Evolutionary conservation across 2,113 vertebrate species (phyloP).

Genomic region (Anseranas semipalmata): DNA sequence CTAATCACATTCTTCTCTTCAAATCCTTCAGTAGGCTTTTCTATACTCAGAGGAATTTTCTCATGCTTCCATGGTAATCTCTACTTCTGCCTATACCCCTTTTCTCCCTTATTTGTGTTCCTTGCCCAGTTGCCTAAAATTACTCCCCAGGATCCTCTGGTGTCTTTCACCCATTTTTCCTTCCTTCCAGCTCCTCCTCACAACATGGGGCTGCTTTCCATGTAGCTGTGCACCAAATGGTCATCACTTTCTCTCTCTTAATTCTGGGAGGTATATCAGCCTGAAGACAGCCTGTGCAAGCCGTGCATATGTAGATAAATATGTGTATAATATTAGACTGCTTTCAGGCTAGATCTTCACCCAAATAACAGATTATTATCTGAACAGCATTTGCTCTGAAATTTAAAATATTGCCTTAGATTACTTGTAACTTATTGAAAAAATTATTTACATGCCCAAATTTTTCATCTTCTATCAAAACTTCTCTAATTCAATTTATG

Average conservation of each 20-base stretch:
- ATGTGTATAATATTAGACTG: background rate
- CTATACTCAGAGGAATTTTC: conserved; percentile 9
- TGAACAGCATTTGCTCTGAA: background rate
- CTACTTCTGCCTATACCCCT: conserved; percentile 6
- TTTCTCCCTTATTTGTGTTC: background rate
- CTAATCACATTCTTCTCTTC: conserved; percentile 31
- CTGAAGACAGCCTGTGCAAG: background rate
- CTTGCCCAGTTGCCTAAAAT: background rate
- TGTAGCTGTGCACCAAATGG: background rate
- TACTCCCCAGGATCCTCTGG: background rate
- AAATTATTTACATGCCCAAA: accelerated
- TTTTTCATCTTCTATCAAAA: background rate
- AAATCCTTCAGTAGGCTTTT: background rate
- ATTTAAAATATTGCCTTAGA: background rate
- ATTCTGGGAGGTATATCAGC: background rate
- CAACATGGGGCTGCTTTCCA: background rate
- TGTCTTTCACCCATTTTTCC: background rate
- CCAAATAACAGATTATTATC: background rate
- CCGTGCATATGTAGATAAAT: background rate
- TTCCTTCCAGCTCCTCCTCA: background rate
- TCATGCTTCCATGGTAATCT: conserved; percentile 18
- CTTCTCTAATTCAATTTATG: background rate
- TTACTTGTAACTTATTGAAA: background rate
- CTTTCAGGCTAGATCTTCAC: background rate
- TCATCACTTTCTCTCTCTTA: background rate